Percentiles rank a stretch among this genome's conserved stretches.
phyloP scores from a whole-genome alignment of 2,797 vertebrate species.

The Buphagus erythrorhynchus region DNA sequence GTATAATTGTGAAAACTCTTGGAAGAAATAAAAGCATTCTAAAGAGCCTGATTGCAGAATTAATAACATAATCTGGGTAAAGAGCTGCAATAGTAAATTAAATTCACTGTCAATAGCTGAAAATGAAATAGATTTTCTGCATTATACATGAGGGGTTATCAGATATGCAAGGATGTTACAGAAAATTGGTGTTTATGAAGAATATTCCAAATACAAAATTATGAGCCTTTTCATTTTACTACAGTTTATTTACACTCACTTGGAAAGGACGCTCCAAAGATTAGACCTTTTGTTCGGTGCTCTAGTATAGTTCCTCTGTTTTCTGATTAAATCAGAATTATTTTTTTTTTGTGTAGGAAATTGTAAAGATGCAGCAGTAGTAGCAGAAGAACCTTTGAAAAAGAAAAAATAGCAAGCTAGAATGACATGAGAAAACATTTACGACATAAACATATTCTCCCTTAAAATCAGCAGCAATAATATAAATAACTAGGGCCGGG shows the following conservation, averaged over 20 bases:
- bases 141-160: constrained; percentile 81
- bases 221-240: constrained; percentile 75
- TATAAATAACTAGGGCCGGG: constrained; percentile 1
- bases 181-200: constrained; percentile 79
- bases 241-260: constrained; percentile 73
- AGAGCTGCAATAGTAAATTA: constrained; percentile 74
- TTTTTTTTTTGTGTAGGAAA: neutral
- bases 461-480: constrained; percentile 57
- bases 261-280: constrained; percentile 65
- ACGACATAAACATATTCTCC: constrained; percentile 51
- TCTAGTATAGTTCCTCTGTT: constrained; percentile 42
- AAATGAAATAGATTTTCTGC: constrained; percentile 80
- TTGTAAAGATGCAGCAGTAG: constrained; percentile 1
- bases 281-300: constrained; percentile 71
- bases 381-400: constrained; percentile 13
- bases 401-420: constrained; percentile 8
- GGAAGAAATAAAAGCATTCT: constrained; percentile 68
- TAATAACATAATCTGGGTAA: constrained; percentile 76
- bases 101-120: constrained; percentile 78
- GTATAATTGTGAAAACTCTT: constrained; percentile 65
- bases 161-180: constrained; percentile 75
- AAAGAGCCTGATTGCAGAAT: constrained; percentile 78
- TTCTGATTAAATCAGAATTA: constrained; percentile 63
- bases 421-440: neutral
- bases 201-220: constrained; percentile 80